phyloP scores from a whole-genome alignment of 2,797 vertebrate genomes.

The Merluccius polli region DNA sequence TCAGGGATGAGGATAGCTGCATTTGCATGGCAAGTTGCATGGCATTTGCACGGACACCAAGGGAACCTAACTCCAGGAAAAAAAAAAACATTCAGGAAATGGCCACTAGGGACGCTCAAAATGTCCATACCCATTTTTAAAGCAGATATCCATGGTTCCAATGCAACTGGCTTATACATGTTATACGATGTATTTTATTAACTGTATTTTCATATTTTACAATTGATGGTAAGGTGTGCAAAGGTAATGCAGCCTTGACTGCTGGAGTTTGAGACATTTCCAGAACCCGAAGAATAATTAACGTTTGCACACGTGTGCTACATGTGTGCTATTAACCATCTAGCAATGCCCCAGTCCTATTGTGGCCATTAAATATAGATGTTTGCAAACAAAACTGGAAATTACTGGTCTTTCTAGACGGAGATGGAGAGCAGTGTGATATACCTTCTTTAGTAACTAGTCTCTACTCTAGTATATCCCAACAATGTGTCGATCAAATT shows the following conservation, averaged over 20 bases:
- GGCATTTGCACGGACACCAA: neutral
- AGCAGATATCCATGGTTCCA: neutral
- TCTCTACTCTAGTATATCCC: neutral
- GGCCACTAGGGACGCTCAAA: neutral
- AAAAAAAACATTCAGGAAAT: neutral
- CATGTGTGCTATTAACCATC: neutral
- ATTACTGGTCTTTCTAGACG: no score
- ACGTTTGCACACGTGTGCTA: neutral
- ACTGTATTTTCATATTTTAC: neutral
- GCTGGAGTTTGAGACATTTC: neutral
- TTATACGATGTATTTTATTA: neutral
- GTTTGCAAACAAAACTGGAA: neutral
- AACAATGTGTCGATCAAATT: neutral
- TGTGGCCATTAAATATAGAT: neutral
- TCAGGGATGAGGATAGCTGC: neutral
- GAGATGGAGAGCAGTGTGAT: neutral
- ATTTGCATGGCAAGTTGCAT: neutral
- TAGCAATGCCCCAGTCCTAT: neutral
- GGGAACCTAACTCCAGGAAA: neutral
- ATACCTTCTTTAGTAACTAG: neutral
- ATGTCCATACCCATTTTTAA: neutral
- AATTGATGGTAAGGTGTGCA: neutral
- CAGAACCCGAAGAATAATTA: neutral
- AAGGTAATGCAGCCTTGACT: neutral
- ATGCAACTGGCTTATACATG: neutral